phyloP scores from a whole-genome alignment of 2,888 invertebrate species.

The Thera britannica region DNA sequence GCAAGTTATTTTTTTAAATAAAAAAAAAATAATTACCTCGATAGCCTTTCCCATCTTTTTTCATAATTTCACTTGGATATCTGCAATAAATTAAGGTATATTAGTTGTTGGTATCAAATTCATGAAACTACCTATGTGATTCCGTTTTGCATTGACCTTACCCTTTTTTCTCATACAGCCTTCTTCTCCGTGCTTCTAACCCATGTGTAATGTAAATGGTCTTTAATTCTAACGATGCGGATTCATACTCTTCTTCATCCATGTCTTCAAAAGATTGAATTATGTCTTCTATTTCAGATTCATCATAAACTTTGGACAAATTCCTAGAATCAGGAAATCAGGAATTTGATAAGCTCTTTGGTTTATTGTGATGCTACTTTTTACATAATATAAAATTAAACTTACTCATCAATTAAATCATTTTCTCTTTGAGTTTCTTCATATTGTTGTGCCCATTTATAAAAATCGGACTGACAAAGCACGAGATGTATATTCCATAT shows the following conservation, averaged over 20 bases:
- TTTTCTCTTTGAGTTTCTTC: conserved; percentile 66
- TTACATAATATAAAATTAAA: conserved; percentile 5
- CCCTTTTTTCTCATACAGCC: conserved; percentile 52
- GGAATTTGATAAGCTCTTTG: conserved; percentile 5
- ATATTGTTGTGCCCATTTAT: conserved; percentile 66
- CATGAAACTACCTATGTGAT: too few relatives aligned
- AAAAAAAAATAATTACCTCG: conserved; percentile 17
- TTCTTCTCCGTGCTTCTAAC: conserved; percentile 65
- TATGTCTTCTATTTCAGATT: conserved; percentile 66
- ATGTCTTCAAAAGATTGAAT: conserved; percentile 63
- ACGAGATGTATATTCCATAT: conserved; percentile 71
- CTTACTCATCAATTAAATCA: conserved; percentile 65
- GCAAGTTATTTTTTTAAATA: too few relatives aligned
- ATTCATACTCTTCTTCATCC: conserved; percentile 69
- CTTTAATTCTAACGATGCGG: conserved; percentile 61
- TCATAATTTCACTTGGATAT: conserved; percentile 23
- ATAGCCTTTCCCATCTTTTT: conserved; percentile 47
- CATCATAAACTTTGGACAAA: conserved; percentile 60
- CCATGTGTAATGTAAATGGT: conserved; percentile 65
- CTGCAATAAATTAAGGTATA: conserved; percentile 28
- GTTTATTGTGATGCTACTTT: not conserved
- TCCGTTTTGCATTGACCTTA: conserved; percentile 23
- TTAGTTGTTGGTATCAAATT: not conserved
- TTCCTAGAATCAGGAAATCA: conserved; percentile 45
- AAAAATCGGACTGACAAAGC: conserved; percentile 72